Evolutionary conservation across 23 tunicate species (phyloP), one percentile per base, ranked within the genome.

Genomic region (Styela clava): DNA sequence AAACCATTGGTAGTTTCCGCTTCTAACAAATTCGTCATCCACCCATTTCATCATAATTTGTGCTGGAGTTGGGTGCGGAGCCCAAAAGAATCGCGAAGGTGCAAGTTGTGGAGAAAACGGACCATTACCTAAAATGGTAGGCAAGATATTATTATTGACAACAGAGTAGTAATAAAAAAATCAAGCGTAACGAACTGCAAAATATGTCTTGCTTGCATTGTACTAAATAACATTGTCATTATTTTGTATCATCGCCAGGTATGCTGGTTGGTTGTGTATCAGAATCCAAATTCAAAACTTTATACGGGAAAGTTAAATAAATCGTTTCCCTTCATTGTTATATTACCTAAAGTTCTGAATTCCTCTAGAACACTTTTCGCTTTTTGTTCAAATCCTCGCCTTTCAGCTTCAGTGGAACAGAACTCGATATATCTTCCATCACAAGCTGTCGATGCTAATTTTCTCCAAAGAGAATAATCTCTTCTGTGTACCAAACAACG

Each of bases 41-140:
- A 76, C 65, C 65, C 81, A 52, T 44, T 24, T 51, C 26, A 31
- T 33, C 64, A 76, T 25, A 26, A 76, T 76, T 76, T 76, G 65
- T 5, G 62, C 65, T 12, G 81, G 25, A 0, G 65, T 18, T 9
- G 65, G 31, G 44, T 52, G 64, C n/a, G 52, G 18, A 25, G 81
- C 81, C 81, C 81, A 76, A 22, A 76, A 56, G 52, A 44, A 76
- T 52, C 64, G 52, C 20, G 81, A 33, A 0, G 81, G 23, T 24
- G 81, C 1, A 0, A 64, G 33, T 7, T 24, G 23, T 20, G 65
- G 2, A 12, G 81, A 16, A 44, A 76, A 27, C 22, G 77, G 77
- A 18, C 37, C 35, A 27, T 28, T 34, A 35, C 35, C 77, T 71
- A 71, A 71, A 68, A 16, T 24, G 12, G 64, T 19, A 61, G 21